Evolutionary conservation across 2,113 vertebrate genomes (phyloP).

Genomic region (Alexandromys fortis): DNA sequence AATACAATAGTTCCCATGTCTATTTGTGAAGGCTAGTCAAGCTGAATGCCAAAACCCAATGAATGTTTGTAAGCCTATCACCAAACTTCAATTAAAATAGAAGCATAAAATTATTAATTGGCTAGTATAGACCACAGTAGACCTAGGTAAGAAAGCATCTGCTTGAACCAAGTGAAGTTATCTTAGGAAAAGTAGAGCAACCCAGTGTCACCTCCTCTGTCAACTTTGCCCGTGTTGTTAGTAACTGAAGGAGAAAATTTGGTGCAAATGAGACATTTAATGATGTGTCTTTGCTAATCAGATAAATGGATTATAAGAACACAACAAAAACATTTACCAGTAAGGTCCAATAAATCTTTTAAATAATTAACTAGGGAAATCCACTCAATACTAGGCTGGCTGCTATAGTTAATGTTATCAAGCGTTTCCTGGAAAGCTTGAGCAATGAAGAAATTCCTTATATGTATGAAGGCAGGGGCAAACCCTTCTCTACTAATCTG

Average conservation of each 20-base stretch:
- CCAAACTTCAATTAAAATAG: conserved; percentile 3
- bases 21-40: background rate
- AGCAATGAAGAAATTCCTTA: conserved; percentile 18
- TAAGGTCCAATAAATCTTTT: background rate
- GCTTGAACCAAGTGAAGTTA: background rate
- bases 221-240: background rate
- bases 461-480: background rate
- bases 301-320: background rate
- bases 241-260: conserved; percentile 26
- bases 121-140: background rate
- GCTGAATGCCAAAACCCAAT: background rate
- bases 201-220: background rate
- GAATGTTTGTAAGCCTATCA: background rate
- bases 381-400: background rate
- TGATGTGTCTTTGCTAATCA: background rate
- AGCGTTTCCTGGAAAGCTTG: background rate
- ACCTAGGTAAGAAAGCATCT: background rate
- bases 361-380: conserved; percentile 32
- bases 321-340: background rate
- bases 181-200: background rate
- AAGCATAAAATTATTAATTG: background rate
- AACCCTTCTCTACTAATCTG: background rate
- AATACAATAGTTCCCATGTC: background rate
- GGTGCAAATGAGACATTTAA: background rate
- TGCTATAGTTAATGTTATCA: background rate